phyloP scores from a whole-genome alignment of 2,797 vertebrate species.

The Chelonia mydas region DNA sequence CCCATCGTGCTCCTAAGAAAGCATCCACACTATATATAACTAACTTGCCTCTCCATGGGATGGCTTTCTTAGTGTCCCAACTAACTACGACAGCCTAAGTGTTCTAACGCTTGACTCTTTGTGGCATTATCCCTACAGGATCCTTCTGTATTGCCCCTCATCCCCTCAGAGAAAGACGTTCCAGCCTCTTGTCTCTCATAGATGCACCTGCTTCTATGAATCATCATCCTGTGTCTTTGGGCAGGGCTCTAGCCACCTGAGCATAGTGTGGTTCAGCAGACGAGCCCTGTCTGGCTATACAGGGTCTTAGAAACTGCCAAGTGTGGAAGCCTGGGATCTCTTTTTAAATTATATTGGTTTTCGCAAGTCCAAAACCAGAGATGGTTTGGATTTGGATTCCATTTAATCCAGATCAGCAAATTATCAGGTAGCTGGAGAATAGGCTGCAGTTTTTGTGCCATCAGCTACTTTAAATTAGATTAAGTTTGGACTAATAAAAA shows the following conservation, averaged over 20 bases:
- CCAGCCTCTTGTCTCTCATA: background rate
- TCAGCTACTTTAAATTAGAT: background rate
- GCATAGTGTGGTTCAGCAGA: background rate
- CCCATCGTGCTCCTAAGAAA: background rate
- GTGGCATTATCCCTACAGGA: background rate
- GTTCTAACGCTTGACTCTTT: background rate
- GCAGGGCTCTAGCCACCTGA: background rate
- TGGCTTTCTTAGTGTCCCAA: background rate
- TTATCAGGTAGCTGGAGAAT: background rate
- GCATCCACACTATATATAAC: rapidly evolving
- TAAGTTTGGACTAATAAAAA: background rate
- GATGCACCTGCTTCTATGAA: background rate
- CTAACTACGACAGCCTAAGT: background rate
- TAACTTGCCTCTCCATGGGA: background rate
- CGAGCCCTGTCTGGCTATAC: background rate
- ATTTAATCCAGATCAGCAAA: background rate
- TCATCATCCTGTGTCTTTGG: background rate
- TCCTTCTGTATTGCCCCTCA: background rate
- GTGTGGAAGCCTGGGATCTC: background rate
- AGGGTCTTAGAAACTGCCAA: background rate
- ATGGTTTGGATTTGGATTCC: background rate
- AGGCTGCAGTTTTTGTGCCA: background rate
- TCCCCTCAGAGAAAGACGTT: background rate
- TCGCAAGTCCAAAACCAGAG: background rate
- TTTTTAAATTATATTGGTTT: background rate